These are phyloP conservation scores for Xenopus tropicalis DNA, from an alignment of 2,113 vertebrate species.

Conservation along the genomic window UCB_Xtro_10.0 CM004449.2:75624001-75624500, in stretches of 20 bases:
- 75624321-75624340: slow-evolving; percentile 4
- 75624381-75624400: neutral
- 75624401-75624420: neutral
- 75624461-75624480: no score
- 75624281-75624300: slow-evolving; percentile 14
- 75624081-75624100: neutral
- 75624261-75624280: neutral
- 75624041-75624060: slow-evolving; percentile 9
- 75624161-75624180: slow-evolving; percentile 8
- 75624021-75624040: slow-evolving; percentile 41
- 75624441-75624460: neutral
- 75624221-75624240: slow-evolving; percentile 1
- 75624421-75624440: neutral
- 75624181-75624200: slow-evolving; percentile 9
- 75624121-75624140: neutral
- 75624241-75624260: slow-evolving; percentile 15
- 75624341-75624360: neutral
- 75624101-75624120: slow-evolving; percentile 5
- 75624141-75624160: neutral
- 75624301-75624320: slow-evolving; percentile 20
- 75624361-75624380: neutral
- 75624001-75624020: neutral
- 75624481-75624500: no score
- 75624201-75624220: neutral
- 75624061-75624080: neutral